Percentiles rank a stretch among this genome's conserved stretches.
phyloP scores from a whole-genome alignment of 1,140 invertebrate genomes.

The Oncopeltus fasciatus region DNA sequence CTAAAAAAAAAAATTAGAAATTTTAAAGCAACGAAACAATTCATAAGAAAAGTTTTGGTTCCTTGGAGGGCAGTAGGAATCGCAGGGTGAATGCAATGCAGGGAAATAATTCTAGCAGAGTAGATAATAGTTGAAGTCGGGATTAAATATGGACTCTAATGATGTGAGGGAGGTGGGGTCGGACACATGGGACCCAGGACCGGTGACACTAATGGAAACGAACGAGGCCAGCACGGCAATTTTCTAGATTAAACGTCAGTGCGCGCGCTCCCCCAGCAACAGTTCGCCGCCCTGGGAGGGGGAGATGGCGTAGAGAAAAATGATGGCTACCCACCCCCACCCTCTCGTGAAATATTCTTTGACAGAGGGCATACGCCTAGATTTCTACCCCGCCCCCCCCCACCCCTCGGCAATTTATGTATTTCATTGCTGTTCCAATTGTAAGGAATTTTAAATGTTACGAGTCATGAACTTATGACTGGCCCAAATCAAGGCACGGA shows the following conservation, averaged over 20 bases:
- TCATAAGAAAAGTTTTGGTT: too few relatives aligned
- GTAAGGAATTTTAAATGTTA: too few relatives aligned
- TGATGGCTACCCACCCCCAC: not conserved
- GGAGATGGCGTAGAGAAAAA: constrained; percentile 13
- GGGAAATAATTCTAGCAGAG: constrained; percentile 10
- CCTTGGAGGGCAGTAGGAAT: constrained; percentile 17
- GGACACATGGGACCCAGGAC: constrained; percentile 20
- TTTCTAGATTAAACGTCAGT: constrained; percentile 24
- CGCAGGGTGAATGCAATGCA: too few relatives aligned
- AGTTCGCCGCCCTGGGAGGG: too few relatives aligned
- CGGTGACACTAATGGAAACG: constrained; percentile 23
- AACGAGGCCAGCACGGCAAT: constrained; percentile 23
- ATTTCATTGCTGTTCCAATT: too few relatives aligned
- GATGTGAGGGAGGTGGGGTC: constrained; percentile 7
- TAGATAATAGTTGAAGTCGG: constrained; percentile 8
- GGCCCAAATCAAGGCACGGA: too few relatives aligned
- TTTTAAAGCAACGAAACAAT: too few relatives aligned
- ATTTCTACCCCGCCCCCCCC: not conserved
- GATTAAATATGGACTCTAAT: constrained; percentile 13
- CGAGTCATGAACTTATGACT: too few relatives aligned
- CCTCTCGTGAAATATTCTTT: constrained; percentile 14
- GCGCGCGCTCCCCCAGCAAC: constrained; percentile 1
- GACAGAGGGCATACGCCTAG: constrained; percentile 6
- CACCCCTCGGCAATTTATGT: too few relatives aligned
- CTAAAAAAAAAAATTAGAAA: too few relatives aligned